Base-by-base conservation (phyloP, 2,113 vertebrate species). In the Amphiprion ocellaris region DNA sequence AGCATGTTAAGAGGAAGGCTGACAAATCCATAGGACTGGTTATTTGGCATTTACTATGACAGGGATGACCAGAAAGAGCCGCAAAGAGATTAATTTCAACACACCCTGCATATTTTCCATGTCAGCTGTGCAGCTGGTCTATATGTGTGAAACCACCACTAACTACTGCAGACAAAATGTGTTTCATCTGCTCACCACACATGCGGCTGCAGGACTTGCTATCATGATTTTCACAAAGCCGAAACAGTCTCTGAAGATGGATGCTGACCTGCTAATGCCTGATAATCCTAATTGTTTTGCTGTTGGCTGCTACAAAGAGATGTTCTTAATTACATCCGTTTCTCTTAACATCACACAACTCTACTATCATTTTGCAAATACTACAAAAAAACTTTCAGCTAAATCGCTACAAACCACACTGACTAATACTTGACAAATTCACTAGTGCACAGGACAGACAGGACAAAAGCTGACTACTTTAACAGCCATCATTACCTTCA, bases 11-110 rank as follows among this genome's bases (percentile, higher is more conserved):
- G 58, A 85, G 46, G 62, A 79, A 46, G 46, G 44, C 50, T 77
- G 81, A 89, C 85, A 92, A 86, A 89, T 84, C 83, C 77, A 85
- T 72, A 82, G 77, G 71, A 56, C 23, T 10, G 6, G 21, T 74
- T 76, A 55, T 80, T 82, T 63, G 54, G 60, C 58, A 62, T 82
- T 73, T 77, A 65, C 66, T 62, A 24, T 77, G 75, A 73, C 81
- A 76, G 44, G 75, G 72, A 68, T 76, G 74, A 81, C 81, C 12
- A 53, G 11, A 56, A 24, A 49, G 50, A 81, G 73, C 49, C 1
- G 21, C 55, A 10, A 46, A 66, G 74, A 81, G 84, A 67, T 87
- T 89, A 86, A 77, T 50, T 74, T 59, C 4, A 60, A 63, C 67
- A 79, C 59, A 58, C 26, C 49, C 67, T 69, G 71, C 56, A 65